phyloP scores from a whole-genome alignment of 1,140 invertebrate species.

The Lepidurus apus region DNA sequence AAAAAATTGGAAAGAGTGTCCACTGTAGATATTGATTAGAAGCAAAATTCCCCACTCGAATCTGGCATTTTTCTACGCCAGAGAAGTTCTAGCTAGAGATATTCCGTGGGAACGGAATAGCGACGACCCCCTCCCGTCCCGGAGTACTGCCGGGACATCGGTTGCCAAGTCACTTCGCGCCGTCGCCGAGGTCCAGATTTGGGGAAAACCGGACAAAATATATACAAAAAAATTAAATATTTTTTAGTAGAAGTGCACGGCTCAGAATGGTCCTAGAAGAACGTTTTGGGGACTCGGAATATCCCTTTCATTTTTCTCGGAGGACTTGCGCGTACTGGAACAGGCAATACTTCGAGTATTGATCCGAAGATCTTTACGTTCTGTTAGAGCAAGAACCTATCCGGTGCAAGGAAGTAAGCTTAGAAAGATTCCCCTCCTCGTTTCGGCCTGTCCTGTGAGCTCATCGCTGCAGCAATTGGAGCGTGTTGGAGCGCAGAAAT shows the following conservation, averaged over 20 bases:
- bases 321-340: no score
- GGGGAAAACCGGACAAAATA: no score
- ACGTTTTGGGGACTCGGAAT: no score
- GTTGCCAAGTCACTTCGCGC: background rate
- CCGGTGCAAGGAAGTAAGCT: background rate
- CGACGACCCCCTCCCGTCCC: background rate
- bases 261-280: no score
- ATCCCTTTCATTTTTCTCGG: no score
- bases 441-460: background rate
- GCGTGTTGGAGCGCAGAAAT: slow-evolving; percentile 13
- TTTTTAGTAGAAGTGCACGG: no score
- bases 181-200: background rate
- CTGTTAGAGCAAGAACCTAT: background rate
- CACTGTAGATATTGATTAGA: background rate
- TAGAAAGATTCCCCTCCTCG: background rate
- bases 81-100: background rate
- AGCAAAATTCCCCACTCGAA: slow-evolving; percentile 7
- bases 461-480: slow-evolving; percentile 11
- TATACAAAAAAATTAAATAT: no score
- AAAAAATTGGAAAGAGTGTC: background rate
- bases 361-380: background rate
- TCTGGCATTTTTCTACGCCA: background rate
- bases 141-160: background rate
- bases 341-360: background rate
- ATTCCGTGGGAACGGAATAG: background rate